Conservation (phyloP, 30 jellyfish, hydroid and myxozoan species). For the Rhopilema esculentum region DNA sequence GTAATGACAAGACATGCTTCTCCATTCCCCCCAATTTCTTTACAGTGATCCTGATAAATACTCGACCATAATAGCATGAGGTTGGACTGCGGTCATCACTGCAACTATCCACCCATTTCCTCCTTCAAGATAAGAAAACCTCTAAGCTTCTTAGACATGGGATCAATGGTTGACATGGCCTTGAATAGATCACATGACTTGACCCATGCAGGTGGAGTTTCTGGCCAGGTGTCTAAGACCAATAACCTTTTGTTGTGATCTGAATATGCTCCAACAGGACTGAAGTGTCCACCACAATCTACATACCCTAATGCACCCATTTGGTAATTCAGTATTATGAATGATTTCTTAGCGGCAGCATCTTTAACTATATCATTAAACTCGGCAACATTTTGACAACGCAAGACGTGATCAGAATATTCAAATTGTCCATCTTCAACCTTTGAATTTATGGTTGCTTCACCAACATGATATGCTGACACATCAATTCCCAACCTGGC, state of each 20-base stretch:
- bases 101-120: background rate
- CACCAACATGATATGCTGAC: background rate
- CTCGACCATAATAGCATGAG: background rate
- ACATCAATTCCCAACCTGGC: background rate
- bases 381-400: background rate
- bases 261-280: constrained; percentile 81
- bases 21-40: too few relatives aligned
- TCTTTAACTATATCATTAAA: background rate
- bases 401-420: background rate
- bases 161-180: constrained; percentile 67
- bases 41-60: too few relatives aligned
- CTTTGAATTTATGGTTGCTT: background rate
- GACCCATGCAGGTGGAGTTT: constrained; percentile 86
- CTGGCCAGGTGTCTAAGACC: constrained; percentile 82
- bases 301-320: constrained; percentile 70
- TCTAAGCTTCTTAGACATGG: constrained; percentile 44
- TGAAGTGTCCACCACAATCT: constrained; percentile 61
- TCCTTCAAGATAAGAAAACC: constrained; percentile 44
- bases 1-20: too few relatives aligned
- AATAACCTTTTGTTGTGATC: constrained; percentile 43
- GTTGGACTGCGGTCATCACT: background rate
- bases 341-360: background rate
- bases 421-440: background rate
- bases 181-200: constrained; percentile 12
- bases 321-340: constrained; percentile 52